These are phyloP conservation scores for Polylopha cassiicola DNA, from an alignment of 2,888 invertebrate species.

Conservation along the genomic window DNA sequence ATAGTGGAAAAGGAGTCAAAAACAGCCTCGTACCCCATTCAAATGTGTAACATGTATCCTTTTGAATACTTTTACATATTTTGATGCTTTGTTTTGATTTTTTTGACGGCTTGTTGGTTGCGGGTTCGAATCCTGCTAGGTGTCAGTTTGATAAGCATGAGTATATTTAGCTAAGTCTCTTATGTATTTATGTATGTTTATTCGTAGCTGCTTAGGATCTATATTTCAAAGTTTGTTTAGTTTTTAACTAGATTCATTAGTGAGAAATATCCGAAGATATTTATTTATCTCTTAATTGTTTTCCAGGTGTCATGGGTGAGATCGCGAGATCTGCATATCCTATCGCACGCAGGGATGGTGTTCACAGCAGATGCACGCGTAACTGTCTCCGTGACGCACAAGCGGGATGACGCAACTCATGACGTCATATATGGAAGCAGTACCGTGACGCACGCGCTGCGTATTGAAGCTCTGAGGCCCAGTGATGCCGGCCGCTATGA, in stretches of 20 bases:
- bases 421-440: constrained; percentile 73
- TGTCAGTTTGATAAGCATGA: no score
- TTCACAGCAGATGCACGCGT: constrained; percentile 84
- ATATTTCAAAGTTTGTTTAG: neutral
- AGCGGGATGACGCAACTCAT: constrained; percentile 72
- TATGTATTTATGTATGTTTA: no score
- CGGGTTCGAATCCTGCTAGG: no score
- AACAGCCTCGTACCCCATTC: no score
- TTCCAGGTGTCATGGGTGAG: constrained; percentile 86
- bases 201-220: no score
- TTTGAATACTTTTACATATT: no score
- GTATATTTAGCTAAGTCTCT: no score
- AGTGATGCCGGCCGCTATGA: constrained; percentile 83
- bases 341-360: constrained; percentile 79
- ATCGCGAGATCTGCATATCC: constrained; percentile 82
- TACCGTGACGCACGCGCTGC: constrained; percentile 78
- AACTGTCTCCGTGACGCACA: constrained; percentile 45
- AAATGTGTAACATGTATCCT: no score
- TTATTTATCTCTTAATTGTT: neutral
- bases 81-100: no score
- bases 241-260: constrained; percentile 1
- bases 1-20: no score
- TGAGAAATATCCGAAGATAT: neutral
- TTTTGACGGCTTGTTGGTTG: no score
- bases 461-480: constrained; percentile 76